These are phyloP conservation scores for Myotis davidii DNA, from an alignment of 2,113 vertebrate genomes.

Conservation along the genomic window DNA sequence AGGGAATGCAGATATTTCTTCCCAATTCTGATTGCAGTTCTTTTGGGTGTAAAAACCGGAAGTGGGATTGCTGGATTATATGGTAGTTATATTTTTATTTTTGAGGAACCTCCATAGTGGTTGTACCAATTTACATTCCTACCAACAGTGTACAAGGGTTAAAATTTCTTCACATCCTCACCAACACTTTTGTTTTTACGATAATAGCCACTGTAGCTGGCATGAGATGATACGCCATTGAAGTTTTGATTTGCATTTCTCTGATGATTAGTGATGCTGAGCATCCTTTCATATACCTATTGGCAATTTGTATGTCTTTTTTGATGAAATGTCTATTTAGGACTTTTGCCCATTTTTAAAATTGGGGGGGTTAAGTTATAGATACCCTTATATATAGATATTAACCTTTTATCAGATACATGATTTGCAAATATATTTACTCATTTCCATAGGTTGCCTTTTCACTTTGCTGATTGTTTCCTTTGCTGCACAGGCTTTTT, in stretches of 20 bases:
- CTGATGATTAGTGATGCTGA: constrained; percentile 1
- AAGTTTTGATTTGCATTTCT: constrained; percentile 38
- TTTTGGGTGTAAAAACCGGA: constrained; percentile 7
- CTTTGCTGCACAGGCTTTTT: neutral
- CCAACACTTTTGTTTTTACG: neutral
- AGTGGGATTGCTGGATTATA: neutral
- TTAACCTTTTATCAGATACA: constrained; percentile 8
- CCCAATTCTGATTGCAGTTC: neutral
- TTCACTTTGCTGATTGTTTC: constrained; percentile 18
- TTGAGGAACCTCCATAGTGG: neutral
- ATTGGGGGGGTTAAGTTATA: neutral
- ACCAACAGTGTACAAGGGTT: neutral
- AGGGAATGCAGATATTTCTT: neutral
- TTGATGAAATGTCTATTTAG: neutral
- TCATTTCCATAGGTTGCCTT: neutral
- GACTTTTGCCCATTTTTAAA: neutral
- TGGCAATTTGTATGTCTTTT: neutral
- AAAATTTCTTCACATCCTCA: constrained; percentile 18
- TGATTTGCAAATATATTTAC: neutral
- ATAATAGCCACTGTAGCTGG: neutral
- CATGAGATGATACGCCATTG: neutral
- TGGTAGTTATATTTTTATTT: constrained; percentile 37
- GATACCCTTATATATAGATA: neutral
- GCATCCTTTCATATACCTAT: neutral
- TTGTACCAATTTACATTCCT: neutral